A percentile compares a stretch with the other conserved stretches of the same genome.
Conservation (phyloP, 2,888 invertebrate genomes). For the Cepaea hortensis region DNA sequence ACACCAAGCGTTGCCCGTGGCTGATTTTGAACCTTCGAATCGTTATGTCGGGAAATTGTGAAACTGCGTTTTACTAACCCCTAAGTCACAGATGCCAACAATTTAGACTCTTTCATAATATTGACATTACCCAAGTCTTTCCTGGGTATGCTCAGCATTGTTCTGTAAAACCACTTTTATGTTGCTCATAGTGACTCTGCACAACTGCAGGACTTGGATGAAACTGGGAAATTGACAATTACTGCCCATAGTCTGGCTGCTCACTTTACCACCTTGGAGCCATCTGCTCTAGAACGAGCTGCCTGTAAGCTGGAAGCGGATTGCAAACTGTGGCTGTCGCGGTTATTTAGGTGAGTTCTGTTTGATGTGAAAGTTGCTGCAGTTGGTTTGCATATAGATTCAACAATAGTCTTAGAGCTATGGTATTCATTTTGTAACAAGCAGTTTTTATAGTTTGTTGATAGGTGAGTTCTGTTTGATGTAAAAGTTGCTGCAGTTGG, state of each 20-base stretch:
- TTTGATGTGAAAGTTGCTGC: no score
- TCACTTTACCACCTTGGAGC: conserved; percentile 88
- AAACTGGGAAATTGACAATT: conserved; percentile 79
- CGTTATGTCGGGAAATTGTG: no score
- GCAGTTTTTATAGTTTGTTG: no score
- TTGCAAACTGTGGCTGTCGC: conserved; percentile 90
- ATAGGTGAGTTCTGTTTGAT: not conserved
- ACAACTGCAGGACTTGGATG: conserved; percentile 66
- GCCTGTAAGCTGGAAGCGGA: conserved; percentile 89
- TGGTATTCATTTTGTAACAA: not conserved
- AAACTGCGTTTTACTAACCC: no score
- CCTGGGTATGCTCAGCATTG: not conserved
- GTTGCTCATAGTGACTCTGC: conserved; percentile 50
- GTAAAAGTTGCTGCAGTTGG: no score
- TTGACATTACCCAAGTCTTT: not conserved
- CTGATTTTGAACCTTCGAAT: no score
- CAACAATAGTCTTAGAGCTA: no score
- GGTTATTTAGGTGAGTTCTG: conserved; percentile 84
- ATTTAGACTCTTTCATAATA: no score
- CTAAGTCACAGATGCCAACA: no score
- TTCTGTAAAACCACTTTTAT: no score
- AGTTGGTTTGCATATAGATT: not conserved
- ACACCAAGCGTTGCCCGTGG: no score
- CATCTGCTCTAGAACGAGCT: conserved; percentile 86
- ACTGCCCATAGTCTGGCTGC: conserved; percentile 92